Conservation (phyloP, 2,113 vertebrate genomes). For the Periophthalmodon schlosseri region DNA sequence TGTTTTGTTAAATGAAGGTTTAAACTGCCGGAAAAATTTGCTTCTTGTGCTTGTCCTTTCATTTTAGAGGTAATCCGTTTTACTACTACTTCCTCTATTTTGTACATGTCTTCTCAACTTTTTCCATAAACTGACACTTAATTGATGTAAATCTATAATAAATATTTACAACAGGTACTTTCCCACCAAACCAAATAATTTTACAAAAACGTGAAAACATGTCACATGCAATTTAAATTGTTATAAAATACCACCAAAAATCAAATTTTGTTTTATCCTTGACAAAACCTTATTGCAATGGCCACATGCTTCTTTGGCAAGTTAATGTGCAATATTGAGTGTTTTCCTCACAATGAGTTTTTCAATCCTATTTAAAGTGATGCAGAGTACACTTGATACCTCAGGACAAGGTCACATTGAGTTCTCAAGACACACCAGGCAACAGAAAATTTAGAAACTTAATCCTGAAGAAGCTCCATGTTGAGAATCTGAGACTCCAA, state of each 20-base stretch:
- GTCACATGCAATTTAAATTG: too few species aligned
- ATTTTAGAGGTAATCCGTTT: too few species aligned
- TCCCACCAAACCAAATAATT: too few species aligned
- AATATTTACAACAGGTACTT: too few species aligned
- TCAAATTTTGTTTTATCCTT: neutral
- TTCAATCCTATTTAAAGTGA: neutral
- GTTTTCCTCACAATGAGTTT: neutral
- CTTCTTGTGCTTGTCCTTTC: too few species aligned
- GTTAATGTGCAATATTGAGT: neutral
- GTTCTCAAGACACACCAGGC: slow-evolving; percentile 18
- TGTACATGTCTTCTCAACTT: too few species aligned
- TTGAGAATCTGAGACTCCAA: slow-evolving; percentile 33
- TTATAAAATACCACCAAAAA: neutral
- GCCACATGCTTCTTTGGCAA: neutral
- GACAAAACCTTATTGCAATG: neutral
- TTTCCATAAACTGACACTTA: too few species aligned
- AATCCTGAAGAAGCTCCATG: slow-evolving; percentile 17
- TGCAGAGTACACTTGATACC: neutral
- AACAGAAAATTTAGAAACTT: slow-evolving; percentile 26
- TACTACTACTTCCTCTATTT: too few species aligned
- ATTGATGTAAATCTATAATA: too few species aligned
- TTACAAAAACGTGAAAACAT: too few species aligned
- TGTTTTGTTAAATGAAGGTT: too few species aligned
- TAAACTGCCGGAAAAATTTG: too few species aligned
- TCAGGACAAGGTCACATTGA: slow-evolving; percentile 15